phyloP scores from a whole-genome alignment of 2,888 invertebrate species.

The Auanema freiburgensis region DNA sequence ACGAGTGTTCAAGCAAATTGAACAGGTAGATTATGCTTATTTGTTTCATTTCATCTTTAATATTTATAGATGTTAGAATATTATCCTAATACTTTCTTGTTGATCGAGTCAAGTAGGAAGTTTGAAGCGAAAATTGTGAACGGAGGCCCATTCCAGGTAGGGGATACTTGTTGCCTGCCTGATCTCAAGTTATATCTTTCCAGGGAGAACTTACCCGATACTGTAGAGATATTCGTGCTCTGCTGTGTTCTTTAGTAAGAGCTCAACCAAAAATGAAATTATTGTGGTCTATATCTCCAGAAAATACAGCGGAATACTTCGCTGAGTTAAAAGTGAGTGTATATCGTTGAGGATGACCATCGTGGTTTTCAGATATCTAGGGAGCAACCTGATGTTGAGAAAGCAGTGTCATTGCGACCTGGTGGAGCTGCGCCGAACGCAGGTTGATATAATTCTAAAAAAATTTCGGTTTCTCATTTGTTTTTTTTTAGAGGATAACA shows the following conservation, averaged over 20 bases:
- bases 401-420: slow-evolving; percentile 33
- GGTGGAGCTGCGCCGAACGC: slow-evolving; percentile 24
- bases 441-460: slow-evolving; percentile 8
- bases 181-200: slow-evolving; percentile 3
- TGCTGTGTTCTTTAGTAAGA: slow-evolving; percentile 83
- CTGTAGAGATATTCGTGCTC: slow-evolving; percentile 53
- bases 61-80: slow-evolving; percentile 56
- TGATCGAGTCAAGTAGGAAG: slow-evolving; percentile 58
- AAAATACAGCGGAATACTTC: slow-evolving; percentile 92
- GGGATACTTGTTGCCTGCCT: neutral
- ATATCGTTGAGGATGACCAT: neutral
- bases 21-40: slow-evolving; percentile 64
- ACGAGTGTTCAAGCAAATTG: slow-evolving; percentile 89
- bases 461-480: neutral
- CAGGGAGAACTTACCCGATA: slow-evolving; percentile 59
- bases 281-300: slow-evolving; percentile 94
- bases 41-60: neutral
- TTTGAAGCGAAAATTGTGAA: slow-evolving; percentile 57
- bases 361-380: slow-evolving; percentile 29
- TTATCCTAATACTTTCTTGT: slow-evolving; percentile 53
- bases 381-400: slow-evolving; percentile 42
- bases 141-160: slow-evolving; percentile 60
- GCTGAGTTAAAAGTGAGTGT: slow-evolving; percentile 81
- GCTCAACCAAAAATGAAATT: slow-evolving; percentile 89
- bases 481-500: neutral